Base-by-base conservation (phyloP, 2,113 vertebrate species). In the Microcebus jonahi region DNA sequence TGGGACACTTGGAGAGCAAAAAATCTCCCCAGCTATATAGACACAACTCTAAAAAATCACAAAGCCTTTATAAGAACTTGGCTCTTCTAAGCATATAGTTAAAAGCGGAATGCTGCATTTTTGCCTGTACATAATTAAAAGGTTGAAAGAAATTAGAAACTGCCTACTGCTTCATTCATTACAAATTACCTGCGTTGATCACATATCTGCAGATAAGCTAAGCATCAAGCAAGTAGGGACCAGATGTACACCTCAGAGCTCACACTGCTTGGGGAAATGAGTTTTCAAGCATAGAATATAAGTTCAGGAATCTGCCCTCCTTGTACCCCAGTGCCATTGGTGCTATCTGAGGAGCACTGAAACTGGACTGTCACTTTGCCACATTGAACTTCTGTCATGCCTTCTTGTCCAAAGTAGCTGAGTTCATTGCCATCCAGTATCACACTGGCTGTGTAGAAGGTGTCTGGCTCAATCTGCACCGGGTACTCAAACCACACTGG, bases 271-370 rank as follows among this genome's bases (percentile, higher is more conserved):
- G 34, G 8, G 81, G 90, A 90, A 92, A 89, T 48, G 3, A 21
- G 87, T 84, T 80, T 96, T 99, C 98, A 99, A 97, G 99, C 99
- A 45, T 99, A 99, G 98, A 99, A 99, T 98, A 99, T 99, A 77
- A 99, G 99, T 98, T 99, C 99, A 0, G 99, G 99, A 95, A 99
- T 99, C 98, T 99, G 99, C 15, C 99, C 99, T 11, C 99, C 99
- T 96, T 99, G 99, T 31, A 99, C 99, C 5, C 99, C 99, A 0
- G 99, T 99, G 97, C 99, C 99, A 27, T 99, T 99, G 77, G 99
- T 99, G 98, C 99, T 99, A 97, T 99, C 99, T 0, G 99, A 99
- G 31, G 99, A 99, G 96, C 99, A 99, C 98, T 99, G 99, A 95
- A 99, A 99, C 98, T 99, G 99, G 94, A 99, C 99, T 90, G 99